Conservation (phyloP, 1,140 invertebrate genomes). For the Drosophila jambulina region DNA sequence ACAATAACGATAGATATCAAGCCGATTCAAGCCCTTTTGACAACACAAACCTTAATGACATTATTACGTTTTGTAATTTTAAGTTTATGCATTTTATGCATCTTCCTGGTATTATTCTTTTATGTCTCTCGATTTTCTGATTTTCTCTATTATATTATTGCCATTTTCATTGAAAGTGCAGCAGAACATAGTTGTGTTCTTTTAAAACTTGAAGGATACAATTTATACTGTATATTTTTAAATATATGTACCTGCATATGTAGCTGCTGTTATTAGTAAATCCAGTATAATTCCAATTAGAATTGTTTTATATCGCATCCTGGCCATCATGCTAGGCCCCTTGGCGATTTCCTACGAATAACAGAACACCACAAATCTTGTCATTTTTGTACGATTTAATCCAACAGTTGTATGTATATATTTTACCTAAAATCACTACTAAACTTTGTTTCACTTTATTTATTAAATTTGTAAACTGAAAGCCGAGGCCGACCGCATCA, state of each 20-base stretch:
- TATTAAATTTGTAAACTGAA: conserved; percentile 24
- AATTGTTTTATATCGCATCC: conserved; percentile 11
- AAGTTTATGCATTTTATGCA: too few species aligned
- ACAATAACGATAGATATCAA: too few species aligned
- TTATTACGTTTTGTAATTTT: too few species aligned
- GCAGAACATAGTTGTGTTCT: too few species aligned
- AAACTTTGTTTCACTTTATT: conserved; percentile 27
- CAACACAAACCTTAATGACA: too few species aligned
- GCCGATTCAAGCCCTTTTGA: too few species aligned
- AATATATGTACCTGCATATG: conserved; percentile 57
- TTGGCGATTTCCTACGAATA: conserved; percentile 31
- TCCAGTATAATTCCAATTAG: conserved; percentile 28
- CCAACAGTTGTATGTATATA: conserved; percentile 5
- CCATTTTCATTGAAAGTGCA: too few species aligned
- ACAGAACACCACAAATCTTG: conserved; percentile 10
- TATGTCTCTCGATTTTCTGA: too few species aligned
- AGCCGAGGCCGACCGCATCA: conserved; percentile 29
- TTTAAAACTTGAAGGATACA: too few species aligned
- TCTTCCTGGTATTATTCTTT: too few species aligned
- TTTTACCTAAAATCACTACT: conserved; percentile 48
- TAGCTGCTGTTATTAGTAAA: conserved; percentile 31
- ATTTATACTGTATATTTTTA: background rate
- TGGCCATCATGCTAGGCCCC: conserved; percentile 25
- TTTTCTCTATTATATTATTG: too few species aligned
- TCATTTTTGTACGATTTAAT: background rate